Evolutionary conservation across 2,888 invertebrate genomes (phyloP).

Genomic region (Andricus quercusramuli): DNA sequence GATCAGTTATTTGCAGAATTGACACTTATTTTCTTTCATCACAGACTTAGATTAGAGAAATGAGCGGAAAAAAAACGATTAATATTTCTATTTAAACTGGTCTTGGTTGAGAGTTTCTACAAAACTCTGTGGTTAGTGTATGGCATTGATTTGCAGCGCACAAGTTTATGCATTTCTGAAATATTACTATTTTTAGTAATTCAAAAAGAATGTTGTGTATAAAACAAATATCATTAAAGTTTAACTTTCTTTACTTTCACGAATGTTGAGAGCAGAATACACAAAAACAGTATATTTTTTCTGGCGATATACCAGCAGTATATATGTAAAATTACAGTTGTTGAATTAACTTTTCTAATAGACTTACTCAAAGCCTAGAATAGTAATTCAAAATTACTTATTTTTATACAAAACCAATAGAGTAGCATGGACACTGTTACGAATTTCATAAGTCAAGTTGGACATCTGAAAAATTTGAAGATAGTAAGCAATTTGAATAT

Average conservation of each 20-base stretch:
- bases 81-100: constrained; percentile 15
- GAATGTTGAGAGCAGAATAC: not conserved
- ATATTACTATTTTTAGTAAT: constrained; percentile 6
- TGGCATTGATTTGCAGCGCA: constrained; percentile 25
- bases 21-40: constrained; percentile 7
- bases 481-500: not conserved
- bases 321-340: not conserved
- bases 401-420: constrained; percentile 30
- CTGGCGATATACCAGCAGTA: constrained; percentile 11
- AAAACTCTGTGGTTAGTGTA: constrained; percentile 4
- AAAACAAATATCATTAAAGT: not conserved
- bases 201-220: not conserved
- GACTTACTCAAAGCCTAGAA: not conserved
- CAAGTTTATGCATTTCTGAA: constrained; percentile 6
- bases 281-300: constrained; percentile 24
- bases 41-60: not conserved
- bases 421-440: constrained; percentile 14
- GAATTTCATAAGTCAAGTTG: not conserved
- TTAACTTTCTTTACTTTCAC: not conserved
- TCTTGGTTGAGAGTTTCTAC: constrained; percentile 9
- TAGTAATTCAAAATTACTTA: constrained; percentile 31
- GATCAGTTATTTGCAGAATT: not conserved
- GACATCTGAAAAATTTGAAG: not conserved
- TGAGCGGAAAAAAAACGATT: not conserved
- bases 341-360: not conserved